Evolutionary conservation across 2,888 invertebrate species (phyloP), one percentile per base, ranked within the genome.

Genomic region (Conus canariensis): DNA sequence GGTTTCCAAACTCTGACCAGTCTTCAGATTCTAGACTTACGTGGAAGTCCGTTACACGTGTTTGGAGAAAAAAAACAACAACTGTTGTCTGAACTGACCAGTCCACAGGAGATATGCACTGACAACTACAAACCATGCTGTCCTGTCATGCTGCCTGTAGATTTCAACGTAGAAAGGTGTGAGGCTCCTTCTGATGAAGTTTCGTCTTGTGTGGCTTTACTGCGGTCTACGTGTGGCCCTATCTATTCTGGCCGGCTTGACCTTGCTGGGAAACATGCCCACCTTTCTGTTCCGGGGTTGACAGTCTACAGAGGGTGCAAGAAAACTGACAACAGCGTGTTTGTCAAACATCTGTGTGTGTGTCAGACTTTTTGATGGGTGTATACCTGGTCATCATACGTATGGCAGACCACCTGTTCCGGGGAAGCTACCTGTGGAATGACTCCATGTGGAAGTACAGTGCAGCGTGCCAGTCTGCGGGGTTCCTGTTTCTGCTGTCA

Each of bases 161-260:
- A n/a, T 45, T 80, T 80, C 30, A 45, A 80, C 12, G 16, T 16
- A 12, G 45, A 80, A 45, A 45, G 14, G 45, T 80, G 80, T 19
- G 7, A 80, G 80, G 80, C 80, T 30, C 80, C 80, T 14, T 2
- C 0, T 16, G 80, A 80, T 14, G 45, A 30, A 9, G 45, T 80
- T 10, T 45, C 80, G 7, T 80, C 80, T 12, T 80, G 80, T 80
- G 80, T 56, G 16, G 70, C 80, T 56, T 56, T 88, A 56, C 30
- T n/a, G 58, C 56, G 4, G 19, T 87, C 25, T 83, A 87, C 77
- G 88, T 64, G 83, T 59, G 9, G 59, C 25, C 12, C 25, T 90
- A 9, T 77, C 7, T 60, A 19, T 88, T 9, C 45, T 88, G n/a
- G 67, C 83, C 10, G 14, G 67, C 10, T 67, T 87, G 22, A 30